phyloP scores from a whole-genome alignment of 1,140 invertebrate genomes.

The Drosophila lacteicornis region DNA sequence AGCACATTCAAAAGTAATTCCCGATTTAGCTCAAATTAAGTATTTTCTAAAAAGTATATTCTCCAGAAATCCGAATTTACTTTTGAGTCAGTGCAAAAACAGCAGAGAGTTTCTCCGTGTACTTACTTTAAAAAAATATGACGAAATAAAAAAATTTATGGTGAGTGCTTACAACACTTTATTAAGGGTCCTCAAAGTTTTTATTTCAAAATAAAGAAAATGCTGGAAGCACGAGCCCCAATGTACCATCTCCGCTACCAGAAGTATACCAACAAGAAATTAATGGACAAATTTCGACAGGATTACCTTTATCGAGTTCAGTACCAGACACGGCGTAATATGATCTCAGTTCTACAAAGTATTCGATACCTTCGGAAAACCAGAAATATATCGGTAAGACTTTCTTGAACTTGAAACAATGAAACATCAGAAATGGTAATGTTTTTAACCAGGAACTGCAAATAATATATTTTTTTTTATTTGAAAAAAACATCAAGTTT shows the following conservation, averaged over 20 bases:
- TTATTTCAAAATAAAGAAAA: constrained; percentile 57
- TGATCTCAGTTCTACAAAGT: constrained; percentile 55
- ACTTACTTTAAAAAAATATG: constrained; percentile 53
- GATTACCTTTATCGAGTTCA: constrained; percentile 64
- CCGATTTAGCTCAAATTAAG: neutral
- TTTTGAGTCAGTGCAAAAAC: constrained; percentile 60
- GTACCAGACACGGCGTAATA: constrained; percentile 75
- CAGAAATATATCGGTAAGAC: constrained; percentile 61
- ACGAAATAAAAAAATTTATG: constrained; percentile 52
- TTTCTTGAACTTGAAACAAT: neutral
- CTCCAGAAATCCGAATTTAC: constrained; percentile 55
- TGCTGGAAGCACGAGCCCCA: constrained; percentile 73
- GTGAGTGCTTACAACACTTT: constrained; percentile 7
- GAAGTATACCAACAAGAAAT: constrained; percentile 56
- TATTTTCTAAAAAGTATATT: neutral
- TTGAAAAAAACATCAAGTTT: too few species aligned
- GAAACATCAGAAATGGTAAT: neutral
- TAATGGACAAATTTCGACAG: constrained; percentile 55
- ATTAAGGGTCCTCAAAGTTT: neutral
- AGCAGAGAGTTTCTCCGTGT: constrained; percentile 39
- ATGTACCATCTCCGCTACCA: constrained; percentile 62
- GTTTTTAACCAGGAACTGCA: too few species aligned
- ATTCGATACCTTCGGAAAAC: constrained; percentile 51
- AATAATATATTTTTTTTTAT: too few species aligned
- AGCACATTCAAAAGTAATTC: constrained; percentile 51